Evolutionary conservation across 2,797 vertebrate species (phyloP).

Genomic region (Oophaga sylvatica): DNA sequence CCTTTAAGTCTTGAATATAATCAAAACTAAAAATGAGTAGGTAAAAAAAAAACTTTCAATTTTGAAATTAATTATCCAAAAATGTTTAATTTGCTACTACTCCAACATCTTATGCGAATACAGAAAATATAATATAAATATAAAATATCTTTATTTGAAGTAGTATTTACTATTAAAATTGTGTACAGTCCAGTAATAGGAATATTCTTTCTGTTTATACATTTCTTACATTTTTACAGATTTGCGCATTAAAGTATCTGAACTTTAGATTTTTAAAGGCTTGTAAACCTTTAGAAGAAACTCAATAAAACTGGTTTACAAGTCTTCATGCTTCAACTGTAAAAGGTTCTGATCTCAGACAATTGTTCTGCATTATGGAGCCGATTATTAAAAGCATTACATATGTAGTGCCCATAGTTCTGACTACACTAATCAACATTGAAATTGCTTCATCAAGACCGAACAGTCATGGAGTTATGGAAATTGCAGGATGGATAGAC

Average conservation of each 20-base stretch:
- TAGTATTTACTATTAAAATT: background rate
- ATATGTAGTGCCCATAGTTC: too few relatives aligned
- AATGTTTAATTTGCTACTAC: too few relatives aligned
- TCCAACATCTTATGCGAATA: background rate
- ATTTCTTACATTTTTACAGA: background rate
- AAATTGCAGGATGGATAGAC: too few relatives aligned
- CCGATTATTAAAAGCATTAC: too few relatives aligned
- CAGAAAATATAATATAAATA: too few relatives aligned
- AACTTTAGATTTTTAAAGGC: background rate
- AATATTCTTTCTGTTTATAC: background rate
- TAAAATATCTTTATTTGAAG: background rate
- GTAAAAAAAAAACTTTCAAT: too few relatives aligned
- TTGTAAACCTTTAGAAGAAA: background rate
- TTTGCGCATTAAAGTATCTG: background rate
- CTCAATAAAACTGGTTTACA: conserved; percentile 39
- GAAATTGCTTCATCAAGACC: too few relatives aligned
- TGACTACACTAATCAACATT: too few relatives aligned
- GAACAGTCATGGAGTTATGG: too few relatives aligned
- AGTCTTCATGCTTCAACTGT: background rate
- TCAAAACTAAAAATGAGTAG: too few relatives aligned
- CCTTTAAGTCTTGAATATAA: too few relatives aligned
- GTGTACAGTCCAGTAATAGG: background rate
- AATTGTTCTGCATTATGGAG: conserved; percentile 8
- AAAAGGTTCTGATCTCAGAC: conserved; percentile 2
- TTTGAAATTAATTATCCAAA: too few relatives aligned